Evolutionary conservation across 2,888 invertebrate species (phyloP).

Genomic region (Netelia fuscicornis): DNA sequence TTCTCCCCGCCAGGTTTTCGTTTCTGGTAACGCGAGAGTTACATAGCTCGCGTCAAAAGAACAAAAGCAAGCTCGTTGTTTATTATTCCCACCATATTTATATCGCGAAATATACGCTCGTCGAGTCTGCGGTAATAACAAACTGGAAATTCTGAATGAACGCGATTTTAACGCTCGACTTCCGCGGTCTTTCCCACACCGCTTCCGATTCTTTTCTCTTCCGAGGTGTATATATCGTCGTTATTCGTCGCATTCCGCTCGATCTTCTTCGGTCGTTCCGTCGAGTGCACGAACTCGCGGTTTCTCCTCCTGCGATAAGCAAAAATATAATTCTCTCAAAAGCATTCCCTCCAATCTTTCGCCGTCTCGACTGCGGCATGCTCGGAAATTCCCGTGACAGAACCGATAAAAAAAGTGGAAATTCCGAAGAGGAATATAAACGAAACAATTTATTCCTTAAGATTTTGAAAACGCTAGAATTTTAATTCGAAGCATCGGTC

Average conservation of each 20-base stretch:
- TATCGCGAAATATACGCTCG: neutral
- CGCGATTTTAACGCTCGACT: slow-evolving; percentile 23
- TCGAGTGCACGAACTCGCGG: slow-evolving; percentile 21
- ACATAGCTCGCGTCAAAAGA: neutral
- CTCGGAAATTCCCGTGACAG: slow-evolving; percentile 8
- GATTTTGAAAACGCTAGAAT: no score
- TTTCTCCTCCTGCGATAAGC: slow-evolving; percentile 20
- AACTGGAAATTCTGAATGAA: slow-evolving; percentile 51
- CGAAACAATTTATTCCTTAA: neutral
- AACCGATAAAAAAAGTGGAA: slow-evolving; percentile 1
- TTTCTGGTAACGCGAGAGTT: slow-evolving; percentile 13
- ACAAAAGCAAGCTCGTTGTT: slow-evolving; percentile 21
- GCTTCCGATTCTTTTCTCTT: slow-evolving; percentile 49
- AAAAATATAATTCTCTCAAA: slow-evolving; percentile 1
- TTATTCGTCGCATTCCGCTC: neutral
- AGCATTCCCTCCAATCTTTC: neutral
- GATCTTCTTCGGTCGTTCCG: neutral
- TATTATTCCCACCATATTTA: neutral
- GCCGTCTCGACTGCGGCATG: neutral
- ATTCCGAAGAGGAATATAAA: neutral
- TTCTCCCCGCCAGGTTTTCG: slow-evolving; percentile 43
- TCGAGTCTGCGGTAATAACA: slow-evolving; percentile 13
- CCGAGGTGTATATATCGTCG: neutral
- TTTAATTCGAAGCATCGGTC: no score
- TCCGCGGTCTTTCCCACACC: slow-evolving; percentile 35